Evolutionary conservation across 2,113 vertebrate genomes (phyloP).

Genomic region (Lichenostomus cassidix): DNA sequence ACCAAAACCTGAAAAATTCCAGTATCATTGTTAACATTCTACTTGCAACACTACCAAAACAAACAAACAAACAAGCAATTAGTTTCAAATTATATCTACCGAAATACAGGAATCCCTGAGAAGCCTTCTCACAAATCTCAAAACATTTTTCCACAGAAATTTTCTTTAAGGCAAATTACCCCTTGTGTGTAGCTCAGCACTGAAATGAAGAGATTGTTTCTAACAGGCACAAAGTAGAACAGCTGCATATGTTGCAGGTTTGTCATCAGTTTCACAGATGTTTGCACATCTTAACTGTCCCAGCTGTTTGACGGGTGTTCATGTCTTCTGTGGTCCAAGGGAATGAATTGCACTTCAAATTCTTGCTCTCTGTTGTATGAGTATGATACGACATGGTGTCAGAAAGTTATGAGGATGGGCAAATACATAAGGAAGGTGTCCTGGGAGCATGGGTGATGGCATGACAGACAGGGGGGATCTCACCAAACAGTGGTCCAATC

Average conservation of each 20-base stretch:
- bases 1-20: not conserved
- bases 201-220: not conserved
- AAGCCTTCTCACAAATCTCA: not conserved
- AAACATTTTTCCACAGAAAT: not conserved
- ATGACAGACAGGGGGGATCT: not conserved
- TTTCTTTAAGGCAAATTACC: not conserved
- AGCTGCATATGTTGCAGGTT: not conserved
- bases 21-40: not conserved
- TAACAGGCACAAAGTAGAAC: not conserved
- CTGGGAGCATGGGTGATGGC: accelerated
- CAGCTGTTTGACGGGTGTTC: not conserved
- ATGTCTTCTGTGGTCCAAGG: not conserved
- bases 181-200: accelerated
- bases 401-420: not conserved
- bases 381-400: not conserved
- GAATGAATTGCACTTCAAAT: not conserved
- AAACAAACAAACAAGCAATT: not conserved
- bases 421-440: not conserved
- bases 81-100: not conserved
- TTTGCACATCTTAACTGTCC: not conserved
- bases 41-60: not conserved
- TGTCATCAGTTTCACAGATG: not conserved
- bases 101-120: not conserved
- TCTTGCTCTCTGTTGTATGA: accelerated
- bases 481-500: not conserved